Evolutionary conservation across 2,797 vertebrate species (phyloP).

Genomic region (Merluccius polli): DNA sequence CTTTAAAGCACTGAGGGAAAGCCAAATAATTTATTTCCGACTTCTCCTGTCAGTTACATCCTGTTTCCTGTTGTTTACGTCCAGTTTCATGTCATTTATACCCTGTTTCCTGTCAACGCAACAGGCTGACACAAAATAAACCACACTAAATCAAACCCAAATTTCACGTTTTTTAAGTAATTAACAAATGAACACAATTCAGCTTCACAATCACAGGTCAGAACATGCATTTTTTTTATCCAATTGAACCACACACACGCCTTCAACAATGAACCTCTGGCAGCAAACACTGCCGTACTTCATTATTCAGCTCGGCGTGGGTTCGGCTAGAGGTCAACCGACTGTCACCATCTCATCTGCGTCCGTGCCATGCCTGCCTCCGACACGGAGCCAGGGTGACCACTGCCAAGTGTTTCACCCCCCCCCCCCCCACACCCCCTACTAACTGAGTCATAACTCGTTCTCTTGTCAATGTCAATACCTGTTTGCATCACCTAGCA

Average conservation of each 20-base stretch:
- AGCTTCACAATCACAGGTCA: neutral
- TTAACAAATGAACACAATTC: neutral
- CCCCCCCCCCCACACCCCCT: slow-evolving; percentile 48
- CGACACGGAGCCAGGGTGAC: slow-evolving; percentile 37
- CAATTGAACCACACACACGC: neutral
- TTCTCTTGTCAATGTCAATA: neutral
- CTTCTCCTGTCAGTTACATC: too few species aligned
- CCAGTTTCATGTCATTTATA: too few species aligned
- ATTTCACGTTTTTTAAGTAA: neutral
- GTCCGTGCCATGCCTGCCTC: slow-evolving; percentile 38
- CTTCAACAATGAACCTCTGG: slow-evolving; percentile 62
- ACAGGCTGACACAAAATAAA: neutral
- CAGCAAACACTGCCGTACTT: slow-evolving; percentile 67
- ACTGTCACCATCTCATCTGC: slow-evolving; percentile 53
- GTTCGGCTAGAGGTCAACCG: slow-evolving; percentile 61
- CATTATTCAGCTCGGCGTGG: slow-evolving; percentile 71
- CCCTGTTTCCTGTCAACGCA: too few species aligned
- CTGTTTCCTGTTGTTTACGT: too few species aligned
- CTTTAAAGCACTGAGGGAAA: too few species aligned
- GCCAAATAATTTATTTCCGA: too few species aligned
- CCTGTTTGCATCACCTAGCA: slow-evolving; percentile 44
- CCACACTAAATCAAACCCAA: neutral
- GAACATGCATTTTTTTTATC: neutral
- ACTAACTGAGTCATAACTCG: slow-evolving; percentile 35
- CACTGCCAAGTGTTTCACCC: slow-evolving; percentile 52